Conservation (phyloP, 2,888 invertebrate genomes). For the Sturmia bella region DNA sequence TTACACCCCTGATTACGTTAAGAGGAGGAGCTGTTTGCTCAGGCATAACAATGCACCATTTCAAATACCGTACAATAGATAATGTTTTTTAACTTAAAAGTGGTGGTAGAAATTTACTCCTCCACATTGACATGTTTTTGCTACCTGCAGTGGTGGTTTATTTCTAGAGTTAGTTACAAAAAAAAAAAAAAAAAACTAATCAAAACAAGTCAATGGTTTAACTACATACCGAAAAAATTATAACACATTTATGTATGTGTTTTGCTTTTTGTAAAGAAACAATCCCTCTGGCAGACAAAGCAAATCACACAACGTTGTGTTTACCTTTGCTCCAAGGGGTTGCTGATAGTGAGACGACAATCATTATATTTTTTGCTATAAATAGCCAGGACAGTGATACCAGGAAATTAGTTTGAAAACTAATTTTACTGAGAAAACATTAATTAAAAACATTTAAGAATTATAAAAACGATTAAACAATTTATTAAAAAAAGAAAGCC, state of each 20-base stretch:
- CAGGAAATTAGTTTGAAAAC: constrained; percentile 43
- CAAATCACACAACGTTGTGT: neutral
- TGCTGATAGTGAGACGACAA: neutral
- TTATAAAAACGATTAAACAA: neutral
- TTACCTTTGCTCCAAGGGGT: constrained; percentile 36
- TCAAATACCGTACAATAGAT: neutral
- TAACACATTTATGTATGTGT: neutral
- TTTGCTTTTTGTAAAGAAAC: constrained; percentile 3
- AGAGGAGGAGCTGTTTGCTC: constrained; percentile 53
- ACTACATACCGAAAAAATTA: constrained; percentile 1
- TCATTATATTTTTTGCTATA: constrained; percentile 26
- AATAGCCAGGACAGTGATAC: constrained; percentile 18
- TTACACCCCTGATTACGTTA: constrained; percentile 4
- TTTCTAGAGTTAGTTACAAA: neutral
- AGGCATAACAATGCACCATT: constrained; percentile 33
- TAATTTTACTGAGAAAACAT: constrained; percentile 20
- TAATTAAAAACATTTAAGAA: neutral
- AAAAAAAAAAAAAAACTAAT: neutral
- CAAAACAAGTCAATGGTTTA: constrained; percentile 15
- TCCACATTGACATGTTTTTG: constrained; percentile 44
- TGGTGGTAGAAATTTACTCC: constrained; percentile 61
- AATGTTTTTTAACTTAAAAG: neutral
- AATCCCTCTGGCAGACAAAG: constrained; percentile 5
- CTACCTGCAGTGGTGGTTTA: neutral
- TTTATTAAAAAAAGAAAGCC: constrained; percentile 13